These are phyloP conservation scores for Alcis repandata DNA, from an alignment of 2,888 invertebrate genomes.

Conservation along the genomic window DNA sequence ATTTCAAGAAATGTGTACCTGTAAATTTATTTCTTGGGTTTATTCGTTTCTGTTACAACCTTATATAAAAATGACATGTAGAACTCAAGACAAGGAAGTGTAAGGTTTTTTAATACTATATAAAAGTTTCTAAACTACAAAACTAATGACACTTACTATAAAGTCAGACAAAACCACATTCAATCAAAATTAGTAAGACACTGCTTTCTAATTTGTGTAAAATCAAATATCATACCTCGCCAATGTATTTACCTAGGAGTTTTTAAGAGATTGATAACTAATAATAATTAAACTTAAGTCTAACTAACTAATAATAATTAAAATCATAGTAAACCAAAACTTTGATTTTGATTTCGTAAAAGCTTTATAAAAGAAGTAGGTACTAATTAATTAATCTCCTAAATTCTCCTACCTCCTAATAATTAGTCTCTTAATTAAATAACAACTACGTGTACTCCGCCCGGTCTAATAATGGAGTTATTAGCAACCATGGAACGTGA, in stretches of 20 bases:
- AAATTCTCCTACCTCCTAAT: no score
- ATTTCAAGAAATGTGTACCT: conserved; percentile 32
- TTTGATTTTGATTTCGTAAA: not conserved
- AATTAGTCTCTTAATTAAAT: conserved; percentile 1
- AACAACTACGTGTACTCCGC: conserved; percentile 4
- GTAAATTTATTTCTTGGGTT: not conserved
- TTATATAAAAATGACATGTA: not conserved
- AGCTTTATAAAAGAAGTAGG: not conserved
- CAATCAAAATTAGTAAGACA: no score
- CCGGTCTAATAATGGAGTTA: conserved; percentile 11
- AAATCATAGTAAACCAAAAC: not conserved
- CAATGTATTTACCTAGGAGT: not conserved
- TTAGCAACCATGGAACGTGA: conserved; percentile 26
- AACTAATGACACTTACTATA: no score
- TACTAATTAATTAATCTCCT: no score
- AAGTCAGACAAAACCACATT: not conserved
- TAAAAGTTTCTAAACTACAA: not conserved
- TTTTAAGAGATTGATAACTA: not conserved
- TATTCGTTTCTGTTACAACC: no score
- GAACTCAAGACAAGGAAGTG: not conserved
- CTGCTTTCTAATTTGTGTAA: no score
- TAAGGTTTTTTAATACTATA: not conserved
- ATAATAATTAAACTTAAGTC: not conserved
- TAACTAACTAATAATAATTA: no score
- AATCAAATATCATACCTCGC: not conserved